phyloP scores from a whole-genome alignment of 1,140 invertebrate species.

The Hycleus cichorii region DNA sequence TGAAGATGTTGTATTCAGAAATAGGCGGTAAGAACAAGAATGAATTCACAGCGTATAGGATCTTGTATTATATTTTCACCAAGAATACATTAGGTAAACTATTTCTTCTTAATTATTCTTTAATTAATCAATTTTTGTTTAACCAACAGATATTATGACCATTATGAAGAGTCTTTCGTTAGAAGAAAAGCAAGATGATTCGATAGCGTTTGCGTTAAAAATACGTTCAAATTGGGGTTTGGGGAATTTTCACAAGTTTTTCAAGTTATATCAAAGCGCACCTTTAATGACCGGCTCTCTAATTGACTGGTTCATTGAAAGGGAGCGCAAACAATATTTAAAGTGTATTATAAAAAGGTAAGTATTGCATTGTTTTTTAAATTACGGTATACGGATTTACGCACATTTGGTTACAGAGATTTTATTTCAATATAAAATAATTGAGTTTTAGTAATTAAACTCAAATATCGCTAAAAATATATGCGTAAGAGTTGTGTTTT shows the following conservation, averaged over 20 bases:
- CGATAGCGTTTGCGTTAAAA: conserved; percentile 78
- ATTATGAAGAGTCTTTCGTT: conserved; percentile 71
- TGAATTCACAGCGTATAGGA: conserved; percentile 92
- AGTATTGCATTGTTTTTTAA: conserved; percentile 46
- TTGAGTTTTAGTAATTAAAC: conserved; percentile 5
- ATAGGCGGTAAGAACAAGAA: conserved; percentile 64
- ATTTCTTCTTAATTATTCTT: not conserved
- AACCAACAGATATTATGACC: conserved; percentile 81
- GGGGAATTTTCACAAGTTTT: conserved; percentile 87
- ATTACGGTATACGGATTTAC: not conserved
- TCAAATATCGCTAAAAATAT: not conserved
- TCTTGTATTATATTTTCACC: conserved; percentile 96
- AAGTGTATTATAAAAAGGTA: conserved; percentile 95
- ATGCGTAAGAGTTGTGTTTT: no score
- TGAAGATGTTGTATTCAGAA: conserved; percentile 85
- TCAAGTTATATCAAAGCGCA: conserved; percentile 76
- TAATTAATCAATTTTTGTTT: conserved; percentile 10
- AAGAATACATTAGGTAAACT: conserved; percentile 87
- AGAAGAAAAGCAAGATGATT: conserved; percentile 75
- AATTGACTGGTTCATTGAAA: conserved; percentile 93
- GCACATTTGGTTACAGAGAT: not conserved
- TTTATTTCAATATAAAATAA: conserved; percentile 16
- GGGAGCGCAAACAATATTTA: conserved; percentile 84
- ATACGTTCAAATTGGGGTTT: conserved; percentile 86
- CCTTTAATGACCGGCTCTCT: conserved; percentile 95